Evolutionary conservation across 2,797 vertebrate species (phyloP).

Genomic region (Rhinella marina): DNA sequence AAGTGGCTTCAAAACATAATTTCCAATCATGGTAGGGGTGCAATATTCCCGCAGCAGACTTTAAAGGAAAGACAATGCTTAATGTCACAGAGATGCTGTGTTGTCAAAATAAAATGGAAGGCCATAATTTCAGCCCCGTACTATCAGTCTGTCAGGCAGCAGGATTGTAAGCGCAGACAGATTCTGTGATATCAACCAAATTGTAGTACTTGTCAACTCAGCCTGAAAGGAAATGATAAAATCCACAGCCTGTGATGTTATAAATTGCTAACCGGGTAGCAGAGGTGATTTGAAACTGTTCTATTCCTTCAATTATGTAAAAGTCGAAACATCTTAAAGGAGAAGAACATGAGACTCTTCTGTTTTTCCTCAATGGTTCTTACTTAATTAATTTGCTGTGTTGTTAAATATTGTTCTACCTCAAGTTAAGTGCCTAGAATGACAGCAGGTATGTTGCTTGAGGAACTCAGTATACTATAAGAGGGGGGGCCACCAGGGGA

Average conservation of each 20-base stretch:
- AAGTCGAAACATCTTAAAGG: constrained; percentile 22
- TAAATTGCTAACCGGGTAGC: constrained; percentile 71
- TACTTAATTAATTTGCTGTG: background rate
- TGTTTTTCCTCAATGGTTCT: no score
- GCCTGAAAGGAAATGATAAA: constrained; percentile 68
- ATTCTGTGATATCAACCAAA: constrained; percentile 53
- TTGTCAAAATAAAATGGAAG: constrained; percentile 56
- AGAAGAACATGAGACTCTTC: background rate
- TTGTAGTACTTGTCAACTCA: constrained; percentile 58
- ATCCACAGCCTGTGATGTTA: constrained; percentile 68
- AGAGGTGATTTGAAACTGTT: constrained; percentile 68
- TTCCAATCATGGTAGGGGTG: constrained; percentile 3
- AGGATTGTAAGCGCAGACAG: constrained; percentile 31
- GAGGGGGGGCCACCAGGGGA: no score
- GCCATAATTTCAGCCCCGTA: constrained; percentile 42
- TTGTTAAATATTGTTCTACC: background rate
- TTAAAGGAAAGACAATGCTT: constrained; percentile 9
- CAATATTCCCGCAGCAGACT: background rate
- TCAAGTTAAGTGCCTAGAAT: background rate
- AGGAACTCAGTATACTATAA: background rate
- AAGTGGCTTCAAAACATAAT: constrained; percentile 8
- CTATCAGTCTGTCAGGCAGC: constrained; percentile 50
- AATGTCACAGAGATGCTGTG: constrained; percentile 22
- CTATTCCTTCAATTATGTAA: constrained; percentile 20
- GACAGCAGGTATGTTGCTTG: background rate